Base-by-base conservation (phyloP, 2,888 invertebrate genomes). In the Parnassius apollo region DNA sequence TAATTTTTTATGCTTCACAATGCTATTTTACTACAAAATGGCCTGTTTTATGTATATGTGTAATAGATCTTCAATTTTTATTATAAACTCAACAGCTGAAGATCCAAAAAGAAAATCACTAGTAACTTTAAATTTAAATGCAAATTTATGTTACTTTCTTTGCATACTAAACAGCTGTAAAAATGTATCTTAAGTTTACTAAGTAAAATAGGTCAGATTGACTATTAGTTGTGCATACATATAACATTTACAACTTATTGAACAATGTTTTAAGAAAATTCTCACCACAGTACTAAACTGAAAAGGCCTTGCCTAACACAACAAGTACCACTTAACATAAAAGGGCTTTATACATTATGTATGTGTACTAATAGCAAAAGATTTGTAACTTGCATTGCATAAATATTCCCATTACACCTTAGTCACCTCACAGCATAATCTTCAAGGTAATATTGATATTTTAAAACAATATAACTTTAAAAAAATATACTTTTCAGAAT, bases 331-430 rank as follows among this genome's bases (percentile, higher is more conserved):
- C 59, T 59, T 59, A 22, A 56, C 63, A 59, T 59, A 63, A 56
- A 63, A 52, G 63, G 59, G 13, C 63, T 56, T 59, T 56, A 63
- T 63, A 63, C 56, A 63, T 63, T 56, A 63, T 63, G 63, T 52
- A 63, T 63, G 59, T 59, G 44, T 35, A 18, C 56, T 56, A 56
- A 59, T 42, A 55, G 59, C 56, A 57, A 52, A 42, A 35, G 12
- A 51, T 54, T 53, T 45, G 59, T 56, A 54, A 63, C 56, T 56
- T 13, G 59, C 13, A 49, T 59, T 63, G 63, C 46, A 63, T 46
- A 51, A 63, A 59, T 59, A 51, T 52, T 48, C 46, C 50, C 55
- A 62, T 51, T 45, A 52, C 59, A 59, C 55, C 44, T 48, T 25
- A 18, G 12, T 35, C 18, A 35, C 58, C 42, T 55, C 25, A 51